phyloP scores from a whole-genome alignment of 2,797 vertebrate genomes.

The Apodemus agrarius region DNA sequence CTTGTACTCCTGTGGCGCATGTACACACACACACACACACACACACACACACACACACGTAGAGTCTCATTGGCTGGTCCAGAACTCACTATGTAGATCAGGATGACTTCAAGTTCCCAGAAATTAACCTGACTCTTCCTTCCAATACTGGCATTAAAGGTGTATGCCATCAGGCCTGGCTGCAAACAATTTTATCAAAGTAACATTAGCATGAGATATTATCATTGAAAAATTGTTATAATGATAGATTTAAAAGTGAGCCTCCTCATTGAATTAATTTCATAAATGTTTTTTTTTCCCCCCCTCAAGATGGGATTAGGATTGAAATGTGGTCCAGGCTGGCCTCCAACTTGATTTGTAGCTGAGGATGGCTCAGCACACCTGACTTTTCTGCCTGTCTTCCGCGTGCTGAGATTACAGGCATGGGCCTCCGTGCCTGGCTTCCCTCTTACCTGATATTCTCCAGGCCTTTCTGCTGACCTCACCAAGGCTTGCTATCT shows the following conservation, averaged over 20 bases:
- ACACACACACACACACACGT: no score
- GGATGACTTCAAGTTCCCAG: background rate
- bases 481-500: background rate
- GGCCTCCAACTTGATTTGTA: background rate
- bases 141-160: background rate
- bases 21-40: no score
- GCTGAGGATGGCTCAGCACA: background rate
- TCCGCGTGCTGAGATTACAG: background rate
- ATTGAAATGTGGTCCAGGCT: background rate
- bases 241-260: conserved; percentile 11
- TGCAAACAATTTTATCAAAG: background rate
- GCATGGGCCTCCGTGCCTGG: background rate
- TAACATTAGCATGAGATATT: background rate
- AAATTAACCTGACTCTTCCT: background rate
- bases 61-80: background rate
- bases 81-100: background rate
- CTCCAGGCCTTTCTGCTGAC: background rate
- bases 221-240: background rate
- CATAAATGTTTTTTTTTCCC: background rate
- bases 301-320: background rate
- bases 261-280: background rate
- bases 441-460: background rate
- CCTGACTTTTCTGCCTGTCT: background rate
- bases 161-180: rapidly evolving
- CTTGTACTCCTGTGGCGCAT: background rate